Evolutionary conservation across 2,797 vertebrate species (phyloP), one percentile per base, ranked within the genome.

Genomic region (Chiroxiphia lanceolata): DNA sequence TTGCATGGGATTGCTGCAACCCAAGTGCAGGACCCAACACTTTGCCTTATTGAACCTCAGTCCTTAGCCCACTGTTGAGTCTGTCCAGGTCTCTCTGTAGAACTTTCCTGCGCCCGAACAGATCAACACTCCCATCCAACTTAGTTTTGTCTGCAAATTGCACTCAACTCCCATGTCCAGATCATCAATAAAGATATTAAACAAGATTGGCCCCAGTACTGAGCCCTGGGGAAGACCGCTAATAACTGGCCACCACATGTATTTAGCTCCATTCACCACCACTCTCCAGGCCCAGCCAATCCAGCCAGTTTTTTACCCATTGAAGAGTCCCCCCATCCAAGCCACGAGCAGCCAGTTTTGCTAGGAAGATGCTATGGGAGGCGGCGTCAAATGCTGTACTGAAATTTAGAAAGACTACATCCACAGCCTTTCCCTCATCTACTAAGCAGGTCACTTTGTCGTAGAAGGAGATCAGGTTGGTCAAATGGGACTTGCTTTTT

Each of bases 191-290:
- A 26, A 40, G 17, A 13, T 31, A 6, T 45, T 60, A 34, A 60
- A 51, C 6, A 51, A 38, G 26, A 44, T 13, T 19, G 50, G 22
- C 36, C 9, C 51, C 51, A 67, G 50, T 59, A 67, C n/a, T 17
- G 23, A 45, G 22, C 34, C n/a, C 34, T 27, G 47, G 25, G 25
- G 17, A 47, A 19, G 21, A 31, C 11, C 0, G 0, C 14, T 22
- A 40, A 10, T 31, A 17, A 53, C 40, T 2, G 13, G 12, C 18
- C 8, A 38, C 47, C 40, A 18, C 8, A 12, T 60, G 54, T 31
- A 34, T 34, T 47, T 42, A 42, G 31, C 34, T 60, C 25, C 25
- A 34, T 31, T 54, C 17, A 31, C 40, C 47, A 13, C 5, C 34
- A 11, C 26, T 6, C 20, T 60, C 20, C 0, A 0, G 3, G 17